Conservation (phyloP, 2,113 vertebrate genomes). For the Pseudorasbora parva region DNA sequence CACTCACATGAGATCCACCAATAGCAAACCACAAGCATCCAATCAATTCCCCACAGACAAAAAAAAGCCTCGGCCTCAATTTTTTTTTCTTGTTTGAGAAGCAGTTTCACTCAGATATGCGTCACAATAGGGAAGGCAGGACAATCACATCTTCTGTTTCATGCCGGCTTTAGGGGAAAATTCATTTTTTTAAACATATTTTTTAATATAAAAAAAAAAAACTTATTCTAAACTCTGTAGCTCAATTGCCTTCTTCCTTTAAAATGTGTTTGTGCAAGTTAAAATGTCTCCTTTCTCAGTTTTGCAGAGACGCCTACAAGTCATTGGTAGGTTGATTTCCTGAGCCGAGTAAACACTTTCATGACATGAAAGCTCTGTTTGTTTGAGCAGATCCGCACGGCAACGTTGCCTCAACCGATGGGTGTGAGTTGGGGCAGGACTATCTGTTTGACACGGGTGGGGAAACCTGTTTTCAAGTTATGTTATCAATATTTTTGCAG, state of each 20-base stretch:
- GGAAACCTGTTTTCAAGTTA: constrained; percentile 12
- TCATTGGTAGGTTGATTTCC: background rate
- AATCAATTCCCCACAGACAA: too few species aligned
- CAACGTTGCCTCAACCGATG: background rate
- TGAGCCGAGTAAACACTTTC: background rate
- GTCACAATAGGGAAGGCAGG: too few species aligned
- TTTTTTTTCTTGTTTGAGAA: too few species aligned
- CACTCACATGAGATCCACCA: too few species aligned
- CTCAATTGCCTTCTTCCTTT: background rate
- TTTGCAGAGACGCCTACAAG: background rate
- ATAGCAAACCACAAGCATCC: too few species aligned
- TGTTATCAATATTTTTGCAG: background rate
- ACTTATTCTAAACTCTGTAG: background rate
- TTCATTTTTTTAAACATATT: too few species aligned
- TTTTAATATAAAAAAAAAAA: background rate
- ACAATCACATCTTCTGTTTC: too few species aligned
- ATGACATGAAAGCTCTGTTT: background rate
- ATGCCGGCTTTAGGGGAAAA: background rate
- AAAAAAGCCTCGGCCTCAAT: too few species aligned
- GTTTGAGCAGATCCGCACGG: background rate
- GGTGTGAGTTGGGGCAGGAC: background rate
- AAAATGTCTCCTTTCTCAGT: background rate
- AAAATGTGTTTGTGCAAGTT: background rate
- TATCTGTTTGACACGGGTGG: background rate
- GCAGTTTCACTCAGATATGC: too few species aligned